Percentiles rank a stretch among this genome's conserved stretches.
Evolutionary conservation across 2,888 invertebrate genomes (phyloP).

Genomic region (Diogma glabrata): DNA sequence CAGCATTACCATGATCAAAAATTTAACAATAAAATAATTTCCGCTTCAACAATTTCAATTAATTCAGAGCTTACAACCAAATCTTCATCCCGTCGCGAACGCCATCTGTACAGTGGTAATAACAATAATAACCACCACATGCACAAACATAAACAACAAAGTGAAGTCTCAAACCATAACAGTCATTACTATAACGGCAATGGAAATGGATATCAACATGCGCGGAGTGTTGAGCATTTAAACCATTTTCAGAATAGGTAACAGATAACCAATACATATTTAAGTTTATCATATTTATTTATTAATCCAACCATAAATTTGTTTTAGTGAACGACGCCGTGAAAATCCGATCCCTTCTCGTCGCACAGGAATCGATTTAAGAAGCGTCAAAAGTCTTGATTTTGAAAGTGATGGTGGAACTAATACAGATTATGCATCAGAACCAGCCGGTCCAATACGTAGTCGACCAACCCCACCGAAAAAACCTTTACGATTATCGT

Average conservation of each 20-base stretch:
- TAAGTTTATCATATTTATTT: no score
- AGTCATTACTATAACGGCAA: constrained; percentile 4
- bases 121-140: constrained; percentile 8
- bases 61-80: constrained; percentile 27
- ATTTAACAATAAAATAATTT: constrained; percentile 23
- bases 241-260: constrained; percentile 21
- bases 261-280: no score
- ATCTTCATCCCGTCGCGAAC: not conserved
- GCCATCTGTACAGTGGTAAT: not conserved
- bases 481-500: constrained; percentile 68
- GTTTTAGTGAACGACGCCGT: constrained; percentile 24
- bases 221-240: constrained; percentile 34
- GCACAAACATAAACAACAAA: constrained; percentile 1
- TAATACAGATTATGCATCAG: constrained; percentile 45
- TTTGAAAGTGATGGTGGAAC: constrained; percentile 56
- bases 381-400: constrained; percentile 62
- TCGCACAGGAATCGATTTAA: constrained; percentile 22
- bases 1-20: not conserved
- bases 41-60: constrained; percentile 36
- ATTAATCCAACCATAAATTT: not conserved
- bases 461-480: constrained; percentile 61
- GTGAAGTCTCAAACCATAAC: constrained; percentile 14
- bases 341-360: constrained; percentile 22
- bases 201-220: constrained; percentile 19
- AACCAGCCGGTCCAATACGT: constrained; percentile 43